Base-by-base conservation (phyloP, 1,140 invertebrate genomes). In the Xylocopa sonorina region DNA sequence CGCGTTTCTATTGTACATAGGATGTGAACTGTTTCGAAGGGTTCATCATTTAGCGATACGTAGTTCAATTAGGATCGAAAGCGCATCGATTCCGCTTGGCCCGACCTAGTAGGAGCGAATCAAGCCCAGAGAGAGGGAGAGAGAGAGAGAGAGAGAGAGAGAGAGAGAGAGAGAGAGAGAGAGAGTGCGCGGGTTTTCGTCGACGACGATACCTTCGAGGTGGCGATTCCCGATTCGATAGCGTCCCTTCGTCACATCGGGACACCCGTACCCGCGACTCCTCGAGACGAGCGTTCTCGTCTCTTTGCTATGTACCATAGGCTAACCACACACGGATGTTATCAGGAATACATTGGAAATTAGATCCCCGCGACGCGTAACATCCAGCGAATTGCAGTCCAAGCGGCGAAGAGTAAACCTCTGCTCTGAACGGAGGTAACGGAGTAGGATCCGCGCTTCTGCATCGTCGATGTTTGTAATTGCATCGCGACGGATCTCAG, bases 31-130 rank as follows among this genome's bases (percentile, higher is more conserved):
- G n/a, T 48, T 41, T 12, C 43, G 29, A 34, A 60, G 21, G 73
- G 68, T 27, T 62, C 66, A 71, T 71, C 55, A 41, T 78, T 38
- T 78, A 78, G 75, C 32, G 12, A 55, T 60, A 60, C 41, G 66
- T 78, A 78, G 75, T 32, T 78, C 34, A 78, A 50, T 71, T 78
- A 78, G 75, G 46, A 71, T 50, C 38, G 41, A 57, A 10, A n/a
- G n/a, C n/a, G 32, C 73, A 55, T 38, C 29, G 73, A 57, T 64
- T 63, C 63, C 73, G 73, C 63, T 76, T 57, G 62, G 16, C 48
- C 53, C 48, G 60, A n/a, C n/a, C 41, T 73, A 74, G 43, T 32
- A 21, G 6, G n/a, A n/a, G n/a, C n/a, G n/a, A n/a, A n/a, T n/a
- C n/a, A n/a, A n/a, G n/a, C n/a, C n/a, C n/a, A n/a, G n/a, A n/a